These are phyloP conservation scores for Cuniculus paca DNA, from an alignment of 2,797 vertebrate species.

Conservation along the genomic window DNA sequence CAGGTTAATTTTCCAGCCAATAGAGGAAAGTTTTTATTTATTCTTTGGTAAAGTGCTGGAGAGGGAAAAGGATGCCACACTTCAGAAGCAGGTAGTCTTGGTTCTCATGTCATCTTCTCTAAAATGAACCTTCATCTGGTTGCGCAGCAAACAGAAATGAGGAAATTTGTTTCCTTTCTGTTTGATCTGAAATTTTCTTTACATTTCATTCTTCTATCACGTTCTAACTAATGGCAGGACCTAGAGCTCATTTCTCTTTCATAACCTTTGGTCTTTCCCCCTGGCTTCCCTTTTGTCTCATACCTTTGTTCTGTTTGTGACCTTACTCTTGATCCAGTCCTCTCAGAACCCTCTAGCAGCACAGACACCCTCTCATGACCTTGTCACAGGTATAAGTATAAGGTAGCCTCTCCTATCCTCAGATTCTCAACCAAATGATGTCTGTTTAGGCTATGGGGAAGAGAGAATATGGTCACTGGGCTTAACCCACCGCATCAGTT, in stretches of 20 bases:
- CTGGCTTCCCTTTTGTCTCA: not conserved
- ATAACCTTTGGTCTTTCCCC: not conserved
- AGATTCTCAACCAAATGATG: not conserved
- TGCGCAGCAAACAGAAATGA: not conserved
- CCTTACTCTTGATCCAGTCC: not conserved
- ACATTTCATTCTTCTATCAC: slow-evolving; percentile 22
- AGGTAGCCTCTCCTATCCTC: not conserved
- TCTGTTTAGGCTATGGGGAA: not conserved
- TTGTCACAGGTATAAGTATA: not conserved
- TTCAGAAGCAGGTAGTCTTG: slow-evolving; percentile 93
- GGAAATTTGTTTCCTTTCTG: not conserved
- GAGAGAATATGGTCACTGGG: not conserved
- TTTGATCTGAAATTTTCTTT: not conserved
- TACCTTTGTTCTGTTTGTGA: not conserved
- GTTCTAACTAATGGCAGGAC: not conserved
- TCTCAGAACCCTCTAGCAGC: not conserved
- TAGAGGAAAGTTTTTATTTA: slow-evolving; percentile 99
- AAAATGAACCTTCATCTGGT: not conserved
- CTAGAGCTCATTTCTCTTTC: not conserved
- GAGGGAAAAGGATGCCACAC: slow-evolving; percentile 91
- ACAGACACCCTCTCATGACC: not conserved
- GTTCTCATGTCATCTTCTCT: not conserved
- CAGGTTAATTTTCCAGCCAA: slow-evolving; percentile 96
- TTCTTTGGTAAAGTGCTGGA: slow-evolving; percentile 97
- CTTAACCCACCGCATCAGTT: not conserved